Evolutionary conservation across 1,140 invertebrate species (phyloP), one percentile per base, ranked within the genome.

Genomic region (Ceratoteleas bidentatus): DNA sequence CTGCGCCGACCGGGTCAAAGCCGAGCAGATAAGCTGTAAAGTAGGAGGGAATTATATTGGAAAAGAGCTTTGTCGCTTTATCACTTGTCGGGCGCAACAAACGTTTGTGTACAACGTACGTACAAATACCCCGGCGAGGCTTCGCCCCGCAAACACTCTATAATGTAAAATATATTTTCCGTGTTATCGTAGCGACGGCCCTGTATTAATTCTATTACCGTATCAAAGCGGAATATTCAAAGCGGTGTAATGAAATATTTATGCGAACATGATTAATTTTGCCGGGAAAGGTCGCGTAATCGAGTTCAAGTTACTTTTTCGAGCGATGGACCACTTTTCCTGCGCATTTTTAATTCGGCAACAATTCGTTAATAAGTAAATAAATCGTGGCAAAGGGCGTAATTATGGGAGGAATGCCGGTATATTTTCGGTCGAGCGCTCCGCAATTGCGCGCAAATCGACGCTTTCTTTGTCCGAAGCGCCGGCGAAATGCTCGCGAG

Each of bases 31-130:
- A 65, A 79, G 60, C 76, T 76, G 52, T 73, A 84, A 86, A 84
- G 82, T 76, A 73, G 78, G 60, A 84, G 76, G 52, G 81, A 78
- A 85, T 87, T 86, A 82, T 77, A 87, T 84, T 83, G 87, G 77
- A 85, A 85, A 85, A 88, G 78, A 84, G 84, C 81, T 86, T 79
- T 84, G 81, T 78, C 85, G 72, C 80, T 88, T 87, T 87, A 87
- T 87, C 85, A 87, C 83, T 77, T 74, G 81, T 83, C 78, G 78
- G 72, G 53, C 65, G 70, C 47, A 45, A 45, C 83, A 87, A 87
- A 87, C 84, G 83, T 87, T 86, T 87, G 84, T 85, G 68, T 68
- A 76, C 72, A 83, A 79, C 81, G 78, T 85, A 84, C 78, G 83
- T 79, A 85, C 81, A 87, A 87, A 87, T 87, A 85, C 85, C 86